Evolutionary conservation across 2,113 vertebrate genomes (phyloP), one percentile per base, ranked within the genome.

Genomic region (Balaeniceps rex): DNA sequence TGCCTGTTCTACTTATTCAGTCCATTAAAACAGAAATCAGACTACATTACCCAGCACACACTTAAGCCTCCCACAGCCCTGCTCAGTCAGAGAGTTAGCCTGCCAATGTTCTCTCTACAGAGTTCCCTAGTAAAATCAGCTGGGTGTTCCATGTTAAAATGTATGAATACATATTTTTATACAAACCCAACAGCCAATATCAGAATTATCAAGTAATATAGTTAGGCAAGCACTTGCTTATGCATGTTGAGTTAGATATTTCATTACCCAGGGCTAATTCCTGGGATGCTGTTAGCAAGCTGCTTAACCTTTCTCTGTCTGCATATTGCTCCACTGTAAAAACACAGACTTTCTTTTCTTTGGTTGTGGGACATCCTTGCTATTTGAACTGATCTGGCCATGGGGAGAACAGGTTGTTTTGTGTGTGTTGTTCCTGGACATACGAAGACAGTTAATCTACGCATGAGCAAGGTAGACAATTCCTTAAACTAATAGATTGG

Each of bases 11-110:
- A 94, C 88, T 97, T 94, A 94, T 92, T 89, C 72, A 92, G 91
- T 70, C 58, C 88, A 94, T 96, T 97, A 95, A 96, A 96, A 96
- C 1, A 85, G 72, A 94, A 94, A 97, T 97, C 93, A 93, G 90
- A 93, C 96, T 95, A 95, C 93, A 91, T 89, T 96, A 95, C 83
- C 91, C 87, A 97, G 77, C 94, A 93, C 94, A 94, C 91, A 91
- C 81, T 94, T 91, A 96, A 92, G 15, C 40, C 28, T 97, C 86
- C 69, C 69, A 71, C 49, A 85, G 52, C n/a, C 82, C 57, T 76
- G 42, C 69, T 96, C 80, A 81, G 71, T n/a, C 68, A 75, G 44
- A 84, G 80, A 55, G 40, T 28, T 33, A 85, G 16, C 18, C 69
- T 94, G 91, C 17, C 83, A 91, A 68, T 70, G 14, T 49, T 52